These are phyloP conservation scores for Ectropis crepuscularia DNA, from an alignment of 2,888 invertebrate species.

Conservation along the genomic window DNA sequence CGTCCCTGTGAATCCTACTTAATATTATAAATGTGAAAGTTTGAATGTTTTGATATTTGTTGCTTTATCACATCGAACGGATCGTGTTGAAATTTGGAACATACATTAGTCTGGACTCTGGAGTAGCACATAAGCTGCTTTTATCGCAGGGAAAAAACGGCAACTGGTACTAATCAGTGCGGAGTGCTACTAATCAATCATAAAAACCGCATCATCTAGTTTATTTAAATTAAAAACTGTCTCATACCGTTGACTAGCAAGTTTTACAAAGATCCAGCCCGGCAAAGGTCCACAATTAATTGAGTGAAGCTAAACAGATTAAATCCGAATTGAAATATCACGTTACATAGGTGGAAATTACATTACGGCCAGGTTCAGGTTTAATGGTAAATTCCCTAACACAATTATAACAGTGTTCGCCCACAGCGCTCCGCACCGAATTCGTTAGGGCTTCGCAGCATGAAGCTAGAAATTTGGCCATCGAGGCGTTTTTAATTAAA, in stretches of 20 bases:
- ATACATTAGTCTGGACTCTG: no score
- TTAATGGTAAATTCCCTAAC: constrained; percentile 13
- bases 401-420: constrained; percentile 9
- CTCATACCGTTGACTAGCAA: no score
- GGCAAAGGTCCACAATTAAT: constrained; percentile 1
- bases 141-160: no score
- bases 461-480: constrained; percentile 50
- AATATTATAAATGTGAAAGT: not conserved
- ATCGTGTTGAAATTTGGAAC: no score
- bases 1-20: no score
- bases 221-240: no score
- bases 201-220: no score
- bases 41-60: not conserved
- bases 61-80: no score
- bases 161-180: not conserved
- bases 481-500: constrained; percentile 70
- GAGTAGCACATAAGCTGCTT: no score
- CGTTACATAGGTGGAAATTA: constrained; percentile 3
- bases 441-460: constrained; percentile 44
- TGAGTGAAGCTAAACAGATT: constrained; percentile 3
- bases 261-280: not conserved
- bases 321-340: constrained; percentile 2
- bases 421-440: constrained; percentile 24
- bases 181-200: not conserved
- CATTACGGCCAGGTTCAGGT: constrained; percentile 4